Evolutionary conservation across 1,140 invertebrate genomes (phyloP).

Genomic region (Bradysia coprophila): DNA sequence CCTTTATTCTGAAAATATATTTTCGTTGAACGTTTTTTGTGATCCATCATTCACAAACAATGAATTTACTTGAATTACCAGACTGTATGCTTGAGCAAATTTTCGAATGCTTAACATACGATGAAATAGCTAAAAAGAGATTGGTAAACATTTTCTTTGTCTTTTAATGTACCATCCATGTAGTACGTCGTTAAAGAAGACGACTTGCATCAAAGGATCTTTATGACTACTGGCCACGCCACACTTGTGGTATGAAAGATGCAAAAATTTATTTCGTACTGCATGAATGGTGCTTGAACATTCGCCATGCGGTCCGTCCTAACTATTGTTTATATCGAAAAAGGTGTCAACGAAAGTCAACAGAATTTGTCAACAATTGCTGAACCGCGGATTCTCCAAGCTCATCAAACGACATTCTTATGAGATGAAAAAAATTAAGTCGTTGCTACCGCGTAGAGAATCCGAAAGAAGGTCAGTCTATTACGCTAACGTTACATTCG

Average conservation of each 20-base stretch:
- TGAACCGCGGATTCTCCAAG: conserved; percentile 65
- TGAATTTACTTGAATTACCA: conserved; percentile 41
- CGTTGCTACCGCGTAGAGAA: conserved; percentile 66
- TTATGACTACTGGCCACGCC: too few relatives aligned
- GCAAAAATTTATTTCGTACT: conserved; percentile 2
- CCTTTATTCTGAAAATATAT: too few relatives aligned
- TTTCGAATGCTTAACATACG: conserved; percentile 54
- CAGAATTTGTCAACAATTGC: conserved; percentile 44
- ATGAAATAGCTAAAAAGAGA: conserved; percentile 62
- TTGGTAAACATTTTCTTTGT: conserved; percentile 44
- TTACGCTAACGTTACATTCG: not conserved
- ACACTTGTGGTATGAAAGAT: too few relatives aligned
- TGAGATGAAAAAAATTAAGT: conserved; percentile 58
- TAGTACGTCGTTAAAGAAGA: conserved; percentile 1
- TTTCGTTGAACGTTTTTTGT: too few relatives aligned
- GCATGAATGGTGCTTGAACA: not conserved
- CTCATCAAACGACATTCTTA: conserved; percentile 58
- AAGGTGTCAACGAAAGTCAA: conserved; percentile 74
- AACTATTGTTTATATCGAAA: conserved; percentile 3
- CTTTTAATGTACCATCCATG: conserved; percentile 8
- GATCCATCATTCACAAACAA: too few relatives aligned
- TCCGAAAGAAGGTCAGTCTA: conserved; percentile 51
- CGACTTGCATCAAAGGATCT: too few relatives aligned
- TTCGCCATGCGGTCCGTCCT: not conserved
- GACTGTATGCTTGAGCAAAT: conserved; percentile 62